Percentiles rank a stretch among this genome's conserved stretches.
These are phyloP conservation scores for Brachyrhaphis roseni DNA, from an alignment of 2,797 vertebrate genomes.

Conservation along the genomic window DNA sequence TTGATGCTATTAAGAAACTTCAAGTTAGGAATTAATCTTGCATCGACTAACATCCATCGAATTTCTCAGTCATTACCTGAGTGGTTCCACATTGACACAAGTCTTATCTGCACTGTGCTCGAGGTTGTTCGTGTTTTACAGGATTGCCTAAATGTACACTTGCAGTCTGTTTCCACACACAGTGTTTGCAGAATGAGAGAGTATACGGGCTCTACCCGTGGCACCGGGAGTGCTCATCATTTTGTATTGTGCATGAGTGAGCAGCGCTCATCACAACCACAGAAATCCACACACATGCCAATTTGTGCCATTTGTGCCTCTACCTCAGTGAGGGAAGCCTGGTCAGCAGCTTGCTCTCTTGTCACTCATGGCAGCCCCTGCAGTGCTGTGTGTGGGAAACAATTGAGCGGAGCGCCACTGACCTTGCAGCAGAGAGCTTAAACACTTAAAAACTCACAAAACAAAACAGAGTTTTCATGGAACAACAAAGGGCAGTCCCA, in stretches of 20 bases:
- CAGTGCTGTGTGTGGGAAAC: conserved; percentile 32
- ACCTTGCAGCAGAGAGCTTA: conserved; percentile 71
- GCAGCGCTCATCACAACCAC: conserved; percentile 6
- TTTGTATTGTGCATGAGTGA: conserved; percentile 13
- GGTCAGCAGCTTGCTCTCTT: conserved; percentile 58
- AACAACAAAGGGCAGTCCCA: neutral
- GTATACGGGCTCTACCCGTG: conserved; percentile 8
- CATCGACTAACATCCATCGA: conserved; percentile 22
- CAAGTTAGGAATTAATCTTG: conserved; percentile 32
- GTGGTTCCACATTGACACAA: conserved; percentile 34
- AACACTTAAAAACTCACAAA: conserved; percentile 32
- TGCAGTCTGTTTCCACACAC: conserved; percentile 15
- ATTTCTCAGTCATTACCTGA: conserved; percentile 36
- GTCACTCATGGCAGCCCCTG: conserved; percentile 58
- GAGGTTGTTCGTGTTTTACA: conserved; percentile 17
- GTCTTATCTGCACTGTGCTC: conserved; percentile 29
- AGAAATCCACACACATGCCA: conserved; percentile 18
- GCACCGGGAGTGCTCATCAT: conserved; percentile 25
- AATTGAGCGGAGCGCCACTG: conserved; percentile 27
- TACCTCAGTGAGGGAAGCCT: conserved; percentile 49
- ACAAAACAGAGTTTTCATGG: neutral
- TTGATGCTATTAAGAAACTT: neutral
- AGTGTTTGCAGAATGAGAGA: conserved; percentile 32
- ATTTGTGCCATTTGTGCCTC: conserved; percentile 42
- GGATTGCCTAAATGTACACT: conserved; percentile 44